phyloP scores from a whole-genome alignment of 2,888 invertebrate genomes.

The Stratiomys singularior region DNA sequence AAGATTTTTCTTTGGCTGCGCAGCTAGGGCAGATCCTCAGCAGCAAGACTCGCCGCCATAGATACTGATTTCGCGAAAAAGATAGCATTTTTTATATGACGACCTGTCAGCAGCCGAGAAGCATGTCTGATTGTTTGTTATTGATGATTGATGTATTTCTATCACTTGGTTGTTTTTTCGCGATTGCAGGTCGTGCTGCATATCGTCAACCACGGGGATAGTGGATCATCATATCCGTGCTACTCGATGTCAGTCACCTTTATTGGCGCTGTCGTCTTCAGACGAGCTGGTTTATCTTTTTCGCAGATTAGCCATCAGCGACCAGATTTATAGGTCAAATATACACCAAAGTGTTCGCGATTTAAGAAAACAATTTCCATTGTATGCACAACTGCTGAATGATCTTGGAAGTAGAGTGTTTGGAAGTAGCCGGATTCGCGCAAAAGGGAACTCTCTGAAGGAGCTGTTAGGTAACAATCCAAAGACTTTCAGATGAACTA shows the following conservation, averaged over 20 bases:
- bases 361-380: too few species aligned
- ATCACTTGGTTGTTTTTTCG: too few species aligned
- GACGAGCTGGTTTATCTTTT: neutral
- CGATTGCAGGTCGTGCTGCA: too few species aligned
- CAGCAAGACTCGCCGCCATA: neutral
- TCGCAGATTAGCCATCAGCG: neutral
- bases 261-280: constrained; percentile 6
- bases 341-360: too few species aligned
- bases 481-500: too few species aligned
- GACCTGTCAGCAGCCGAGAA: neutral
- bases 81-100: neutral
- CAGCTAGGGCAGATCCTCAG: neutral
- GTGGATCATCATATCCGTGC: constrained; percentile 3
- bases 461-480: too few species aligned
- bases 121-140: neutral
- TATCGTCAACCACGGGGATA: too few species aligned
- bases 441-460: too few species aligned
- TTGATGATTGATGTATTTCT: neutral
- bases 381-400: too few species aligned
- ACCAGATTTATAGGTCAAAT: too few species aligned
- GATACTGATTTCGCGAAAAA: constrained; percentile 20
- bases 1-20: neutral
- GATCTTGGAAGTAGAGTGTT: too few species aligned
- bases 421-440: too few species aligned
- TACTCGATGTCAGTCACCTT: constrained; percentile 25